A percentile compares a stretch with the other conserved stretches of the same genome.
Evolutionary conservation across 2,113 vertebrate species (phyloP).

Genomic region (Grus americana): DNA sequence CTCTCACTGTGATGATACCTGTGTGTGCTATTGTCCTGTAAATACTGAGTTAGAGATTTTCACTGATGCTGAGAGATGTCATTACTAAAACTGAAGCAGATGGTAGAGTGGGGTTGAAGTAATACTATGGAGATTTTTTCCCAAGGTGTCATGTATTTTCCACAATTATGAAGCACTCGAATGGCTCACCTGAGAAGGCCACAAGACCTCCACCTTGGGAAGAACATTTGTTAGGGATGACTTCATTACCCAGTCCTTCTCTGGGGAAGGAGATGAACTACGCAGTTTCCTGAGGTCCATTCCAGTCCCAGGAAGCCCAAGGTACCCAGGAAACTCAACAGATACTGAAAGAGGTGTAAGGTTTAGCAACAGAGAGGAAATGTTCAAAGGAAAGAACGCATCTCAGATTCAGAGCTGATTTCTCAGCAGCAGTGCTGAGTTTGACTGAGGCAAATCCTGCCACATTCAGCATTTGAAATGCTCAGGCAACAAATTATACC

Average conservation of each 20-base stretch:
- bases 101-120: neutral
- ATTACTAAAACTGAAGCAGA: conserved; percentile 12
- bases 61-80: neutral
- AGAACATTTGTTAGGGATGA: neutral
- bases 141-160: neutral
- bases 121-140: neutral
- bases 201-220: neutral
- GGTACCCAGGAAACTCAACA: neutral
- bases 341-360: neutral
- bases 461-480: neutral
- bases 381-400: neutral
- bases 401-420: neutral
- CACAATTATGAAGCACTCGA: neutral
- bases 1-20: neutral
- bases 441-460: neutral
- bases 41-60: neutral
- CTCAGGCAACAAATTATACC: neutral
- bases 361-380: neutral
- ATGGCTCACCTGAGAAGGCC: neutral
- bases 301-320: neutral
- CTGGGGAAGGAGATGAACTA: neutral
- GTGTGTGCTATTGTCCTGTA: neutral
- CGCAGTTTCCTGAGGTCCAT: neutral
- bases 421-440: neutral
- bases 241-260: neutral